A percentile compares a stretch with the other conserved stretches of the same genome.
phyloP scores from a whole-genome alignment of 1,140 invertebrate species.

The Cyrtorhinus lividipennis region DNA sequence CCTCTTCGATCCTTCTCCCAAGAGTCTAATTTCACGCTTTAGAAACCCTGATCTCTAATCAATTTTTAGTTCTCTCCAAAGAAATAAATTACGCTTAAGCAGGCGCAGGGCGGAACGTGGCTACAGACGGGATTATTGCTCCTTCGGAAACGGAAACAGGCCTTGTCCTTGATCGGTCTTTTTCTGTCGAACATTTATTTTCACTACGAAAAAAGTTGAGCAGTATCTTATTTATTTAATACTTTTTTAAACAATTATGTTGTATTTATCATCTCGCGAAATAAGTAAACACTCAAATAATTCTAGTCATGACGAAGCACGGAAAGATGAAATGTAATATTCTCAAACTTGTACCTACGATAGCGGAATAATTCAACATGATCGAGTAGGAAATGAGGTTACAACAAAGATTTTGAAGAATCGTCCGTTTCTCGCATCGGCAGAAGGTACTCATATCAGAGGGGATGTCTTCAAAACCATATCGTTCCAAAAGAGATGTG shows the following conservation, averaged over 20 bases:
- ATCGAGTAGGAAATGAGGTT: too few species aligned
- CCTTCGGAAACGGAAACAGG: not conserved
- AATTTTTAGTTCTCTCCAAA: conserved; percentile 1
- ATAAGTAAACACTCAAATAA: not conserved
- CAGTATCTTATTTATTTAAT: not conserved
- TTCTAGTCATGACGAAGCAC: too few species aligned
- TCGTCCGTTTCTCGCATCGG: too few species aligned
- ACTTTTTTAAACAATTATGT: not conserved
- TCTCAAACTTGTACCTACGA: too few species aligned
- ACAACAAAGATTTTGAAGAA: too few species aligned
- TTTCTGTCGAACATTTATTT: too few species aligned
- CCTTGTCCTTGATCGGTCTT: too few species aligned
- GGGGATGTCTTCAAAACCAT: too few species aligned
- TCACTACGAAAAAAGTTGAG: not conserved
- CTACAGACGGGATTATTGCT: not conserved
- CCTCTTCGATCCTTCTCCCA: not conserved
- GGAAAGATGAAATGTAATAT: too few species aligned
- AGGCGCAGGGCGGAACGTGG: not conserved
- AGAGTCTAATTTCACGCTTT: conserved; percentile 6
- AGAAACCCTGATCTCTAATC: conserved; percentile 9
- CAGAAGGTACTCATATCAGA: too few species aligned
- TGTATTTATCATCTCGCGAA: not conserved
- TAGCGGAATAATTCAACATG: too few species aligned
- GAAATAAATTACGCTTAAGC: not conserved
- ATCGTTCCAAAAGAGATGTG: too few species aligned